These are phyloP conservation scores for Adoxophyes honmai DNA, from an alignment of 1,140 invertebrate species.

Conservation along the genomic window DNA sequence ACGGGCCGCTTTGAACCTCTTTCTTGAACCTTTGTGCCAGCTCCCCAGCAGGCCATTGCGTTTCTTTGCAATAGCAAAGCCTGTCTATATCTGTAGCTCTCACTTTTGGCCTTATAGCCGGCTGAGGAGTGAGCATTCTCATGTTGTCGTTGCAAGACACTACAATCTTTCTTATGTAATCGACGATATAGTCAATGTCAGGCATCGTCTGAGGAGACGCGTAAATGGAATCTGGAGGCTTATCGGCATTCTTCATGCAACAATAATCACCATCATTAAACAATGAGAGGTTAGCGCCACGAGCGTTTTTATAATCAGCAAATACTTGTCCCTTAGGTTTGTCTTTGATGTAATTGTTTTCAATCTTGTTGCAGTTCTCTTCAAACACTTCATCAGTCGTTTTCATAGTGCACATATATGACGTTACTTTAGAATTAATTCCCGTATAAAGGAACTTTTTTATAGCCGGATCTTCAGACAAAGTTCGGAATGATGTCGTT, in stretches of 20 bases:
- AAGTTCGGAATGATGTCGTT: slow-evolving; percentile 54
- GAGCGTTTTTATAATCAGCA: slow-evolving; percentile 66
- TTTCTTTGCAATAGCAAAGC: slow-evolving; percentile 62
- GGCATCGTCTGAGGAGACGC: slow-evolving; percentile 52
- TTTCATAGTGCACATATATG: slow-evolving; percentile 65
- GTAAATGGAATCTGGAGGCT: slow-evolving; percentile 56
- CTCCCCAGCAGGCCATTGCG: slow-evolving; percentile 49
- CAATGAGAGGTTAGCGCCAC: slow-evolving; percentile 53
- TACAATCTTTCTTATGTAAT: slow-evolving; percentile 65
- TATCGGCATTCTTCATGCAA: slow-evolving; percentile 58
- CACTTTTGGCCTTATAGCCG: slow-evolving; percentile 53
- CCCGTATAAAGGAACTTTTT: slow-evolving; percentile 67
- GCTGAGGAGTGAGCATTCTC: slow-evolving; percentile 66
- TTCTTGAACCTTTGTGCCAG: slow-evolving; percentile 53
- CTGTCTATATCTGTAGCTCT: slow-evolving; percentile 67
- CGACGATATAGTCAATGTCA: slow-evolving; percentile 58
- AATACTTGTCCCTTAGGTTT: slow-evolving; percentile 41
- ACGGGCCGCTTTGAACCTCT: slow-evolving; percentile 45
- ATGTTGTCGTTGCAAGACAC: slow-evolving; percentile 71
- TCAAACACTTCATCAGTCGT: slow-evolving; percentile 55
- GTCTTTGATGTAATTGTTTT: slow-evolving; percentile 57
- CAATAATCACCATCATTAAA: slow-evolving; percentile 61
- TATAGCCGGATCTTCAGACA: slow-evolving; percentile 62
- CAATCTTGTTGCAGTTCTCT: slow-evolving; percentile 59
- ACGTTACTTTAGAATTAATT: slow-evolving; percentile 67